Evolutionary conservation across 1,140 invertebrate genomes (phyloP).

Genomic region (Hyles euphorbiae): DNA sequence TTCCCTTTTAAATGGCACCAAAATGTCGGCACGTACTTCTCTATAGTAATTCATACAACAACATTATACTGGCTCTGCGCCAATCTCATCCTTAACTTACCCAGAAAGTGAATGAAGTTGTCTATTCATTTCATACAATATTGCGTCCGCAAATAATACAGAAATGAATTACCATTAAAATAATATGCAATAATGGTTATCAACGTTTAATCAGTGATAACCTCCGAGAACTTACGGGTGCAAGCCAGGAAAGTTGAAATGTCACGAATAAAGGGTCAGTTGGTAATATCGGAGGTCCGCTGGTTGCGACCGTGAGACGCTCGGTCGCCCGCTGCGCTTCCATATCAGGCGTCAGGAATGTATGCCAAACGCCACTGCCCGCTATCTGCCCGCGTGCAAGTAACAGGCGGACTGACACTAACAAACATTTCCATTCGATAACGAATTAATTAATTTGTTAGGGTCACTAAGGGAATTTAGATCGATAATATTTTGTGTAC

Average conservation of each 20-base stretch:
- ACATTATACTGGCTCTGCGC: too few relatives aligned
- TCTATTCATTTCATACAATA: too few relatives aligned
- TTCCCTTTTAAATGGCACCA: too few relatives aligned
- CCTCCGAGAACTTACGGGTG: conserved; percentile 5
- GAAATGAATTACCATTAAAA: too few relatives aligned
- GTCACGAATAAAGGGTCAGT: conserved; percentile 44
- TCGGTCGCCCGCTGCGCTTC: conserved; percentile 36
- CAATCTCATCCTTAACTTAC: too few relatives aligned
- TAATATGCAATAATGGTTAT: too few relatives aligned
- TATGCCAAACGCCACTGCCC: conserved; percentile 44
- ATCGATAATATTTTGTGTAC: too few relatives aligned
- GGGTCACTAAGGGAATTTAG: too few relatives aligned
- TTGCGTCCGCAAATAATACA: too few relatives aligned
- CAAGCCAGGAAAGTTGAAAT: conserved; percentile 25
- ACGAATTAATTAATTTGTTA: not conserved
- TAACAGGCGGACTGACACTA: conserved; percentile 11
- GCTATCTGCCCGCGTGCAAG: conserved; percentile 21
- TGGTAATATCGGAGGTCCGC: conserved; percentile 45
- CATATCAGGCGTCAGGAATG: conserved; percentile 63
- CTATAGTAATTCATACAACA: too few relatives aligned
- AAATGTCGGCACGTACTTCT: too few relatives aligned
- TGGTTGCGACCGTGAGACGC: conserved; percentile 43
- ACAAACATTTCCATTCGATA: not conserved
- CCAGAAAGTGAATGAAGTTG: too few relatives aligned
- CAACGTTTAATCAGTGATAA: conserved; percentile 6